These are phyloP conservation scores for Pygoscelis adeliae DNA, from an alignment of 2,113 vertebrate genomes.

Conservation along the genomic window DNA sequence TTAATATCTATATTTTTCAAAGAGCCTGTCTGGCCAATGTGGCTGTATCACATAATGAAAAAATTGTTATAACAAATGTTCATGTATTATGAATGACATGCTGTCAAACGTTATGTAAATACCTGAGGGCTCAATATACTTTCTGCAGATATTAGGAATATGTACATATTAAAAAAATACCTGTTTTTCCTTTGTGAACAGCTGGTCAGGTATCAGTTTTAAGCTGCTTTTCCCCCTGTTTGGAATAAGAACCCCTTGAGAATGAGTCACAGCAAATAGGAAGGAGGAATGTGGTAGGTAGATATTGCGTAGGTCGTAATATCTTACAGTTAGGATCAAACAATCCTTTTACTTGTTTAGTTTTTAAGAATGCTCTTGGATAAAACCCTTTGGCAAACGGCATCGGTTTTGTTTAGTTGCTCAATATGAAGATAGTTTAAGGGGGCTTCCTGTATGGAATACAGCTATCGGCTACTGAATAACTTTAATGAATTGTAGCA, in stretches of 20 bases:
- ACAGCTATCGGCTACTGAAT: background rate
- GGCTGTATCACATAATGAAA: background rate
- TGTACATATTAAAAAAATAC: background rate
- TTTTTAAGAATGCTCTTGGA: background rate
- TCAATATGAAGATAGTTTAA: background rate
- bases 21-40: background rate
- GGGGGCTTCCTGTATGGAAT: background rate
- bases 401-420: background rate
- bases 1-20: background rate
- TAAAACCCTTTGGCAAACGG: background rate
- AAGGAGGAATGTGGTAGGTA: background rate
- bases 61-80: background rate
- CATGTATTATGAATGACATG: background rate
- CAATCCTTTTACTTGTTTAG: background rate
- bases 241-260: background rate
- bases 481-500: background rate
- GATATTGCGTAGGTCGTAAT: background rate
- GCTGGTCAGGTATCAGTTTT: background rate
- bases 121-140: slow-evolving; percentile 2
- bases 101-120: slow-evolving; percentile 24
- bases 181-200: background rate
- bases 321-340: background rate
- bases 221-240: background rate
- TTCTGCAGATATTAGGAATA: background rate
- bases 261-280: slow-evolving; percentile 10